A percentile compares a stretch with the other conserved stretches of the same genome.
Evolutionary conservation across 2,888 invertebrate genomes (phyloP).

Genomic region (Oxystoma pomonae): DNA sequence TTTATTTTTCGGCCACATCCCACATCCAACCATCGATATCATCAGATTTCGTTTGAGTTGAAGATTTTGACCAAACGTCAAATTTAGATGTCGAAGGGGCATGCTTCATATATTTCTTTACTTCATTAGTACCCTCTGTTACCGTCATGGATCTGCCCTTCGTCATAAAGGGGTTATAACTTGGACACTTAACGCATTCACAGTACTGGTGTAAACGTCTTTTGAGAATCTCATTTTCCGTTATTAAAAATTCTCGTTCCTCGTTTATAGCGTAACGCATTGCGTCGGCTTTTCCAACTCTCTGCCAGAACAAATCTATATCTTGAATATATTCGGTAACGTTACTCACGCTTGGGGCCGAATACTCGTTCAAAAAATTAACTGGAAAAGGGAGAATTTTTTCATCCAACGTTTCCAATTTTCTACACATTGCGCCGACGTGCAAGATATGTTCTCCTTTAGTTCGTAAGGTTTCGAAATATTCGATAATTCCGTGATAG

Average conservation of each 20-base stretch:
- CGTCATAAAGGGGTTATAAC: background rate
- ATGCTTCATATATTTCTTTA: constrained; percentile 26
- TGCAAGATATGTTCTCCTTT: constrained; percentile 60
- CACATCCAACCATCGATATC: background rate
- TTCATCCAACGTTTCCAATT: constrained; percentile 62
- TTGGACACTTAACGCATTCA: constrained; percentile 24
- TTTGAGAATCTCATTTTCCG: constrained; percentile 37
- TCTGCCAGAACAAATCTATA: constrained; percentile 40
- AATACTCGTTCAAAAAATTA: constrained; percentile 15
- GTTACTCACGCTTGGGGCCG: constrained; percentile 11
- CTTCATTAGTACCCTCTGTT: constrained; percentile 26
- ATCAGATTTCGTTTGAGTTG: background rate
- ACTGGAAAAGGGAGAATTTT: constrained; percentile 46
- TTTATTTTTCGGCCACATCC: too few relatives aligned
- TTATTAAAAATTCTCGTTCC: constrained; percentile 38
- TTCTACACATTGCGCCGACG: constrained; percentile 60
- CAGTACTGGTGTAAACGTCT: constrained; percentile 36
- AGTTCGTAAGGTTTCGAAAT: constrained; percentile 51
- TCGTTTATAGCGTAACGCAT: constrained; percentile 38
- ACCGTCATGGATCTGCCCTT: background rate
- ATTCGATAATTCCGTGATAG: constrained; percentile 56
- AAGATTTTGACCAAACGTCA: background rate
- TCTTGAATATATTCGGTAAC: constrained; percentile 21
- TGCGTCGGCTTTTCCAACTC: constrained; percentile 38
- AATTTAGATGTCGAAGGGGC: background rate